phyloP scores from a whole-genome alignment of 2,113 vertebrate genomes.

The Thinocorus orbignyianus region DNA sequence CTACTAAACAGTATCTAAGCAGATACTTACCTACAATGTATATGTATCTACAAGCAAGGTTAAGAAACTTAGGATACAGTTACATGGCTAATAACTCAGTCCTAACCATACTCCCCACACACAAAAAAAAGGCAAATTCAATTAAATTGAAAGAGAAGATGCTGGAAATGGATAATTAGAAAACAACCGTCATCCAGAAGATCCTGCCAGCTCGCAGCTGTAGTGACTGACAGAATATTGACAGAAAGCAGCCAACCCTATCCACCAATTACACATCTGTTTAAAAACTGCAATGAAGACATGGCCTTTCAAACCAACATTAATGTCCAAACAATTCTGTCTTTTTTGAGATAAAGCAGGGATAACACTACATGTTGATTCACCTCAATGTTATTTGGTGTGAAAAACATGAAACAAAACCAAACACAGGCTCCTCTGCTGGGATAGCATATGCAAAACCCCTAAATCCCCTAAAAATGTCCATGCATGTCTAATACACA shows the following conservation, averaged over 20 bases:
- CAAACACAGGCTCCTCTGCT: background rate
- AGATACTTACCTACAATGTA: background rate
- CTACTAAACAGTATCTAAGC: background rate
- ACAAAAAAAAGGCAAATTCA: background rate
- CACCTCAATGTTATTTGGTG: background rate
- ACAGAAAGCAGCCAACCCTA: conserved; percentile 46
- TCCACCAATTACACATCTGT: background rate
- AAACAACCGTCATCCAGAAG: conserved; percentile 7
- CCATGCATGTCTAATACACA: background rate
- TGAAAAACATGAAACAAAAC: background rate
- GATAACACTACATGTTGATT: background rate
- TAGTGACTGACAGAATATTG: conserved; percentile 17
- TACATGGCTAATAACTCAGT: background rate
- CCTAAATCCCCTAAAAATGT: background rate
- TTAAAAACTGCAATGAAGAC: conserved; percentile 12
- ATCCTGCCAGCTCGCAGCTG: conserved; percentile 2
- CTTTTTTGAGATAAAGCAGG: background rate
- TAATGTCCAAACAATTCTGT: background rate
- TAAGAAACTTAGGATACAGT: background rate
- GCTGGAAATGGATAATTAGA: conserved; percentile 15
- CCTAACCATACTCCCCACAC: background rate
- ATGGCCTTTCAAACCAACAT: background rate
- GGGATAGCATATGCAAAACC: background rate
- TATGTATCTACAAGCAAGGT: background rate
- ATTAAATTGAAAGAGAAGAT: background rate